A percentile compares a stretch with the other conserved stretches of the same genome.
phyloP scores from a whole-genome alignment of 2,797 vertebrate genomes.

The Falco naumanni region DNA sequence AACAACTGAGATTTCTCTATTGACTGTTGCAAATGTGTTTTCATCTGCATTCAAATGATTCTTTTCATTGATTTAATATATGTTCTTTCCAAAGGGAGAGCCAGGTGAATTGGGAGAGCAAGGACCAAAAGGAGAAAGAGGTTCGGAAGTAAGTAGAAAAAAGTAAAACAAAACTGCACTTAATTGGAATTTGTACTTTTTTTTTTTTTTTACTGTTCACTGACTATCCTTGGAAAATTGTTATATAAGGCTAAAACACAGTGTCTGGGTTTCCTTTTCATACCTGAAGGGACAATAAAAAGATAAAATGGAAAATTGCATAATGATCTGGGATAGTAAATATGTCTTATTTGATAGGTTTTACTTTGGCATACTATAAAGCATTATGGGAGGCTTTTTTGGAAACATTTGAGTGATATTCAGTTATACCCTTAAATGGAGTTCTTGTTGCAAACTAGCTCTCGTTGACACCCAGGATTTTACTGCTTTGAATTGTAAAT shows the following conservation, averaged over 20 bases:
- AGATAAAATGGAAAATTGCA: neutral
- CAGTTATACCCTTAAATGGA: neutral
- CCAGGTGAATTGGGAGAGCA: slow-evolving; percentile 82
- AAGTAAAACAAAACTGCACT: neutral
- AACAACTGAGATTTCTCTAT: neutral
- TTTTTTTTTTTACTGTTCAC: neutral
- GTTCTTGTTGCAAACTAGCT: neutral
- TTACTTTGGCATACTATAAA: neutral
- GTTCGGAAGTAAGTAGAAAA: slow-evolving; percentile 81
- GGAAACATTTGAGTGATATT: neutral
- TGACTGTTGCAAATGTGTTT: neutral
- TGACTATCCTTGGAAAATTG: neutral
- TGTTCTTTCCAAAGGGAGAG: slow-evolving; percentile 82
- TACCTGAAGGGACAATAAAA: neutral
- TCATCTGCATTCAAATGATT: neutral
- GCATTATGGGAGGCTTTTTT: neutral
- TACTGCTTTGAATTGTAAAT: neutral
- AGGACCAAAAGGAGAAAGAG: slow-evolving; percentile 88
- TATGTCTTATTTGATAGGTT: neutral
- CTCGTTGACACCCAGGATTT: neutral
- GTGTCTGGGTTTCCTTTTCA: neutral
- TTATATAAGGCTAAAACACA: neutral
- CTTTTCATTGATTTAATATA: slow-evolving; percentile 1
- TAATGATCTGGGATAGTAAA: neutral
- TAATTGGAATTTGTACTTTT: neutral